Evolutionary conservation across 2,113 vertebrate genomes (phyloP).

Genomic region (Serilophus lunatus): DNA sequence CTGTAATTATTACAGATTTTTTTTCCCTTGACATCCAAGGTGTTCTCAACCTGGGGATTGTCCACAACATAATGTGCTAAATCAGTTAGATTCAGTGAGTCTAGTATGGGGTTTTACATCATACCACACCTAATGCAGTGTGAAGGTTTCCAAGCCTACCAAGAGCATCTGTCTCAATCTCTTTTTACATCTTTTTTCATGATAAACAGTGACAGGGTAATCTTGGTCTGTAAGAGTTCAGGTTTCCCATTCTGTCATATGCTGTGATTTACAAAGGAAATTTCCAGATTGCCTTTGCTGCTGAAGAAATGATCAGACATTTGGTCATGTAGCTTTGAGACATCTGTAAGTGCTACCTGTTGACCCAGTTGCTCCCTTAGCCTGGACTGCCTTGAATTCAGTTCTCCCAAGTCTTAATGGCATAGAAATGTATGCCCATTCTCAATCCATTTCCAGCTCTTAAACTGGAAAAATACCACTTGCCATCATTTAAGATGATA

Average conservation of each 20-base stretch:
- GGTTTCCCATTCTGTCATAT: background rate
- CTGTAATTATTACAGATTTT: background rate
- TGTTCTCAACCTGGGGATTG: background rate
- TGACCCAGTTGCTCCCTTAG: background rate
- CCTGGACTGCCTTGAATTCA: fast-evolving
- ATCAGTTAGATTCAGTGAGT: background rate
- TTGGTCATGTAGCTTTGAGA: background rate
- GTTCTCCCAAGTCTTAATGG: background rate
- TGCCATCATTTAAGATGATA: background rate
- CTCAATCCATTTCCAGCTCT: background rate
- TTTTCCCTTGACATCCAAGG: background rate
- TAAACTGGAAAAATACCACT: background rate
- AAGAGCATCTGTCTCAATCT: background rate
- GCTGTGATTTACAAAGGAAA: background rate
- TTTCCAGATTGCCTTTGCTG: background rate
- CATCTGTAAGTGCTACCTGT: background rate
- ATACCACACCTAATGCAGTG: background rate
- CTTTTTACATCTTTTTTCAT: background rate
- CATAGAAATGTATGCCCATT: fast-evolving
- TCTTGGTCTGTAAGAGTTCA: background rate
- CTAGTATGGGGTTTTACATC: background rate
- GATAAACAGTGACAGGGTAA: background rate
- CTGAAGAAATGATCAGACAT: background rate
- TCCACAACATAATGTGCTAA: background rate
- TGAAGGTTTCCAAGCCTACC: background rate